A percentile compares a stretch with the other conserved stretches of the same genome.
Evolutionary conservation across 2,113 vertebrate genomes (phyloP).

Genomic region (Rhinolophus ferrumequinum): DNA sequence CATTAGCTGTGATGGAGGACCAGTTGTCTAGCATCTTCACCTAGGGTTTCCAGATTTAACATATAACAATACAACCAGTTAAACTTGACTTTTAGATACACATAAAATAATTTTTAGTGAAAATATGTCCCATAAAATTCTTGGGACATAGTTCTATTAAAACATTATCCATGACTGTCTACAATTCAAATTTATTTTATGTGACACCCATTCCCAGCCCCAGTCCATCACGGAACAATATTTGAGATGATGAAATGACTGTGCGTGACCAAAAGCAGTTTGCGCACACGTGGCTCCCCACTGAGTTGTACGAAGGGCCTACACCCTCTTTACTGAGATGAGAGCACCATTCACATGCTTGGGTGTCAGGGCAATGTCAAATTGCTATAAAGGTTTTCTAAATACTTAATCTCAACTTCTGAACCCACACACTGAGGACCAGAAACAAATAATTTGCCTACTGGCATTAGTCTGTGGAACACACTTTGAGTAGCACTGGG

Average conservation of each 20-base stretch:
- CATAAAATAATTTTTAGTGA: neutral
- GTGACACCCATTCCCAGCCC: neutral
- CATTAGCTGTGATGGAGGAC: neutral
- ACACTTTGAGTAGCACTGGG: neutral
- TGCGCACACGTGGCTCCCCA: no score
- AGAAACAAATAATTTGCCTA: neutral
- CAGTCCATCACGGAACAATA: neutral
- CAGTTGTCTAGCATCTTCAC: neutral
- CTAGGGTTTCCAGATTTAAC: neutral
- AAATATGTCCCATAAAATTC: neutral
- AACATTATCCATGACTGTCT: neutral
- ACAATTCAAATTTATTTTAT: neutral
- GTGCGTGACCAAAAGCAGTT: neutral
- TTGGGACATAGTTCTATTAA: neutral
- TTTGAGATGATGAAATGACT: neutral
- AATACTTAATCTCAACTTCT: neutral
- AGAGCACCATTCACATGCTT: neutral
- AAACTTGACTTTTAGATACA: constrained; percentile 35
- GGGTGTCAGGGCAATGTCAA: neutral
- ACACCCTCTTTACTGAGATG: neutral
- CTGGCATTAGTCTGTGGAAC: neutral
- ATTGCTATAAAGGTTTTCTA: neutral
- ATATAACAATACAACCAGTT: neutral
- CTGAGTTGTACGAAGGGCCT: neutral
- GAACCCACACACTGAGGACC: neutral